Conservation (phyloP, 2,797 vertebrate species). For the Fistularia commersonii region DNA sequence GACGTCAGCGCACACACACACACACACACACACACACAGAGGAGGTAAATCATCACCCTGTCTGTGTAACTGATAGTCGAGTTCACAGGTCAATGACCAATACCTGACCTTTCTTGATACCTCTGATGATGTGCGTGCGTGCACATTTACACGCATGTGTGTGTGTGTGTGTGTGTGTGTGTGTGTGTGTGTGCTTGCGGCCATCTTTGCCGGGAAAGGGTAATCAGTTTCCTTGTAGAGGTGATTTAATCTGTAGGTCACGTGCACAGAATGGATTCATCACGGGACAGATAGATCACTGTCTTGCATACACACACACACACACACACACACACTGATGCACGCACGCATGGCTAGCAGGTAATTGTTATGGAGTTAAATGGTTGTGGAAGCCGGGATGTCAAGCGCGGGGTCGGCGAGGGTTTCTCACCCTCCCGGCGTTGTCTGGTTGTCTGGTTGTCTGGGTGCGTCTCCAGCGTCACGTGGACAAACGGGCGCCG, state of each 20-base stretch:
- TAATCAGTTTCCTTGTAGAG: constrained; percentile 54
- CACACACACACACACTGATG: constrained; percentile 11
- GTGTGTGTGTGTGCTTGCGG: constrained; percentile 5
- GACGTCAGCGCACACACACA: constrained; percentile 39
- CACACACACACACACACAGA: constrained; percentile 11
- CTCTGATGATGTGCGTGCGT: constrained; percentile 21
- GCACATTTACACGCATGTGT: constrained; percentile 1
- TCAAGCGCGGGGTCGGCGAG: constrained; percentile 35
- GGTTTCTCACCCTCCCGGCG: constrained; percentile 19
- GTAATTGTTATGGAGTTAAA: constrained; percentile 59
- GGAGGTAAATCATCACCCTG: constrained; percentile 50
- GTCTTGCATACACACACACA: constrained; percentile 21
- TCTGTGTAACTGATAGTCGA: constrained; percentile 56
- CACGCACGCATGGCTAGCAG: constrained; percentile 5
- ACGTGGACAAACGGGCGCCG: constrained; percentile 2
- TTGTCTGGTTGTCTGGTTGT: neutral
- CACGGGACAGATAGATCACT: constrained; percentile 54
- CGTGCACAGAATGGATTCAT: constrained; percentile 58
- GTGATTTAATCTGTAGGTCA: constrained; percentile 65
- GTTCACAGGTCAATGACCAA: constrained; percentile 59
- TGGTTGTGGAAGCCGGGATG: constrained; percentile 38
- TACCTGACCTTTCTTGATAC: constrained; percentile 42
- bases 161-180: constrained; percentile 10
- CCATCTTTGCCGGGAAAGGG: constrained; percentile 42
- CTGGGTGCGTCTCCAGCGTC: constrained; percentile 23